phyloP scores from a whole-genome alignment of 2,113 vertebrate genomes.

The Megaceryle torquata region DNA sequence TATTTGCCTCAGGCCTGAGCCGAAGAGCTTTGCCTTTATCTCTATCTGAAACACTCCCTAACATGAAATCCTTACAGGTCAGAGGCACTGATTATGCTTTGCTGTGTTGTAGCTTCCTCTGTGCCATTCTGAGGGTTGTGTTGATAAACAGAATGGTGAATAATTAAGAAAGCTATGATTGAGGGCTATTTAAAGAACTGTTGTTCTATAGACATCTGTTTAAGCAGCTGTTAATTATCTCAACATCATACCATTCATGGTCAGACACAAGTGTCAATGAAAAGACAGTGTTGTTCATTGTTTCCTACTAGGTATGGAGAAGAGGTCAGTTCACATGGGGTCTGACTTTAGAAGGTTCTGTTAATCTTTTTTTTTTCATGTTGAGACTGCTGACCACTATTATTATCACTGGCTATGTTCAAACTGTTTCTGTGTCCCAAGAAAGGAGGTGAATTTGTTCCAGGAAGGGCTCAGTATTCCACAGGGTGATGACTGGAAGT shows the following conservation, averaged over 20 bases:
- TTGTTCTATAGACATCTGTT: not conserved
- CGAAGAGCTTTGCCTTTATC: not conserved
- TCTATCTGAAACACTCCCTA: not conserved
- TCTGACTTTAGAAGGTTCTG: not conserved
- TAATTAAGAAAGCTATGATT: not conserved
- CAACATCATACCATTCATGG: not conserved
- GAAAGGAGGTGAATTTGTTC: not conserved
- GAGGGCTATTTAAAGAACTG: not conserved
- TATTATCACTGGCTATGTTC: not conserved
- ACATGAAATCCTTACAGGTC: not conserved
- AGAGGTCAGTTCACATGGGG: fast-evolving
- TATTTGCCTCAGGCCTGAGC: not conserved
- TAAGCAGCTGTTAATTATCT: not conserved
- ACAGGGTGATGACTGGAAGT: not conserved
- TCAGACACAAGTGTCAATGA: not conserved
- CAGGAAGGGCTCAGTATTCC: not conserved
- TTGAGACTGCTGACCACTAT: not conserved
- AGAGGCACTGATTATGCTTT: not conserved
- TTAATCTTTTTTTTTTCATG: not conserved
- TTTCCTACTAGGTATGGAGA: not conserved
- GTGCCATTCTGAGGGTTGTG: not conserved
- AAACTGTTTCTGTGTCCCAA: not conserved
- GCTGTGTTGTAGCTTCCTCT: not conserved
- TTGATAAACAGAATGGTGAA: not conserved
- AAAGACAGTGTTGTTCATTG: not conserved